Base-by-base conservation (phyloP, 1,140 invertebrate genomes). In the Sarcophaga bullata region DNA sequence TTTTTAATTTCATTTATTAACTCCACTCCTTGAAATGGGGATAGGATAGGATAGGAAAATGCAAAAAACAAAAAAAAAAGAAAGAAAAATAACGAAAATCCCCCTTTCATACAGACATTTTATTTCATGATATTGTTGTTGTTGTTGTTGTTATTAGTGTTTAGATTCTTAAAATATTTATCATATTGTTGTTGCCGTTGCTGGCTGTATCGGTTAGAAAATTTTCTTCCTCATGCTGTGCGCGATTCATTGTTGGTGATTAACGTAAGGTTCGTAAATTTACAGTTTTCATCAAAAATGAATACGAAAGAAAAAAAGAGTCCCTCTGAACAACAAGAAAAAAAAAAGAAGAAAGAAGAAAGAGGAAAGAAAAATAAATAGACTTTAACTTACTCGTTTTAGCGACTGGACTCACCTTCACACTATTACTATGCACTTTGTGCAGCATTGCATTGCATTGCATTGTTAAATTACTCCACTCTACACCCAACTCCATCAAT, bases 191-290 rank as follows among this genome's bases (percentile, higher is more conserved):
- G 49, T 52, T 78, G 73, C 11, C 15, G 8, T 75, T 75, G 75
- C 50, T 78, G 48, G 75, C n/a, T 52, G 48, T 19, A 50, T 50
- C 75, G 50, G 3, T 50, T 50, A 19, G 48, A 19, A 75, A 75
- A 75, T 47, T 62, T 80, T 80, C 80, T 84, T 84, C 85, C 87
- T 80, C 87, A 86, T 89, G 88, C 88, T 89, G 88, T 86, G 88
- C 88, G 87, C 87, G 87, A 88, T 88, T 88, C 87, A 88, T 88
- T 87, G 87, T 86, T 85, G 87, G 86, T 86, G 87, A 88, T 88
- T 88, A 88, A 88, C 88, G 87, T 88, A 88, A 88, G 87, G 86
- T 88, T 87, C 87, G 87, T 88, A 88, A 88, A 88, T 88, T 88
- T 88, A 88, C 87, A 88, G 87, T 88, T 88, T 88, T 88, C 87